Conservation (phyloP, 2,113 vertebrate genomes). For the Channa argus region DNA sequence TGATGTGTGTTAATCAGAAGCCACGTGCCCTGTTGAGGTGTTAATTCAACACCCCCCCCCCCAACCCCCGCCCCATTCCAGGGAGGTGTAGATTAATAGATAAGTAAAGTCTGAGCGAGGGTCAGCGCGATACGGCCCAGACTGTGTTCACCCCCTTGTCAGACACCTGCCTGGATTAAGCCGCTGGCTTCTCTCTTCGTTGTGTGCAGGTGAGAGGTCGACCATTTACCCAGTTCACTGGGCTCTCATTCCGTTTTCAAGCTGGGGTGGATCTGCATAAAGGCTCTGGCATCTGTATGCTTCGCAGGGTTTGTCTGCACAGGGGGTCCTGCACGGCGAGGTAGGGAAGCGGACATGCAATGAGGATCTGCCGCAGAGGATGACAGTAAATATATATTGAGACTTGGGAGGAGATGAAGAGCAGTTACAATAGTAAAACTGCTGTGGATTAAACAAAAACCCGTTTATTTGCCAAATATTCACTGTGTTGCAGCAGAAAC, state of each 20-base stretch:
- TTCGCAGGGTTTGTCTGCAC: constrained; percentile 83
- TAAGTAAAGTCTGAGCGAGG: constrained; percentile 94
- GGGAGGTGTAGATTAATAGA: constrained; percentile 99
- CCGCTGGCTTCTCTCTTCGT: constrained; percentile 86
- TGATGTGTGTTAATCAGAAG: constrained; percentile 94
- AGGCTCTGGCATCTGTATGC: constrained; percentile 90
- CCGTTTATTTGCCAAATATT: constrained; percentile 32
- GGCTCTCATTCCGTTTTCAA: constrained; percentile 90
- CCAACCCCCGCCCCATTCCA: constrained; percentile 85
- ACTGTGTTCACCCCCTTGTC: constrained; percentile 93
- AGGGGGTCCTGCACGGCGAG: constrained; percentile 45
- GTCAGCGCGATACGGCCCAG: constrained; percentile 94
- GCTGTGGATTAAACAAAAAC: neutral
- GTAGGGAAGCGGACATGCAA: constrained; percentile 35
- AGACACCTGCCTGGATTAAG: constrained; percentile 99
- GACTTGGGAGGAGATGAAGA: constrained; percentile 45
- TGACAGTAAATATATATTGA: constrained; percentile 72
- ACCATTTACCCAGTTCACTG: constrained; percentile 95
- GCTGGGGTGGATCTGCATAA: constrained; percentile 92
- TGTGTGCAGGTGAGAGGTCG: constrained; percentile 88
- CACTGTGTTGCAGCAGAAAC: constrained; percentile 4
- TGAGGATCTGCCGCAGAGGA: constrained; percentile 65
- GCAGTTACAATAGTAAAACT: constrained; percentile 5
- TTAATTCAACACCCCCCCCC: constrained; percentile 85
- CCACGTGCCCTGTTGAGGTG: constrained; percentile 90